Conservation (phyloP, 2,797 vertebrate genomes). For the Lepus oiostolus region DNA sequence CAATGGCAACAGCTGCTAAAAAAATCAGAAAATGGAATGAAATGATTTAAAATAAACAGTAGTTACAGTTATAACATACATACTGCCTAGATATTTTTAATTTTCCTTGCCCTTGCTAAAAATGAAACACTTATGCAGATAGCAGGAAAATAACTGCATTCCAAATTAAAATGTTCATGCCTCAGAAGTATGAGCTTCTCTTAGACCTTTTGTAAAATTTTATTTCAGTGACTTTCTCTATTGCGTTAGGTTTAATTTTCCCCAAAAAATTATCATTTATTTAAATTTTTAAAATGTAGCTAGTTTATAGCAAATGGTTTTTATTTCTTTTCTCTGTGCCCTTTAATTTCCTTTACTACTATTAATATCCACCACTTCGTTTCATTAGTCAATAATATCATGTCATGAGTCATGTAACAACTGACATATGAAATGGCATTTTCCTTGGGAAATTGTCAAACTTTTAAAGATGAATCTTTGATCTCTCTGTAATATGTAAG, state of each 20-base stretch:
- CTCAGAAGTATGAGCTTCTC: background rate
- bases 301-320: slow-evolving; percentile 49
- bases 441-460: slow-evolving; percentile 1
- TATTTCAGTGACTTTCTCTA: slow-evolving; percentile 49
- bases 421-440: background rate
- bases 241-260: background rate
- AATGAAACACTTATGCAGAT: slow-evolving; percentile 66
- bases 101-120: slow-evolving; percentile 71
- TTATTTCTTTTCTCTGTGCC: slow-evolving; percentile 58
- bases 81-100: slow-evolving; percentile 71
- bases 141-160: slow-evolving; percentile 33
- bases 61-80: slow-evolving; percentile 74
- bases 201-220: slow-evolving; percentile 58
- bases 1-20: slow-evolving; percentile 69
- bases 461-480: background rate
- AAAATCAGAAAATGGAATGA: slow-evolving; percentile 61
- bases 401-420: slow-evolving; percentile 64
- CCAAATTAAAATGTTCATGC: slow-evolving; percentile 1
- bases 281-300: slow-evolving; percentile 58
- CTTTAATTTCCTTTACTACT: background rate
- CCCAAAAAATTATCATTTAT: background rate
- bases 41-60: slow-evolving; percentile 77
- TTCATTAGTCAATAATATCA: slow-evolving; percentile 43
- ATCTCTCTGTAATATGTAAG: background rate
- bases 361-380: slow-evolving; percentile 35